Evolutionary conservation across 2,888 invertebrate species (phyloP).

Genomic region (Mimachlamys varia): DNA sequence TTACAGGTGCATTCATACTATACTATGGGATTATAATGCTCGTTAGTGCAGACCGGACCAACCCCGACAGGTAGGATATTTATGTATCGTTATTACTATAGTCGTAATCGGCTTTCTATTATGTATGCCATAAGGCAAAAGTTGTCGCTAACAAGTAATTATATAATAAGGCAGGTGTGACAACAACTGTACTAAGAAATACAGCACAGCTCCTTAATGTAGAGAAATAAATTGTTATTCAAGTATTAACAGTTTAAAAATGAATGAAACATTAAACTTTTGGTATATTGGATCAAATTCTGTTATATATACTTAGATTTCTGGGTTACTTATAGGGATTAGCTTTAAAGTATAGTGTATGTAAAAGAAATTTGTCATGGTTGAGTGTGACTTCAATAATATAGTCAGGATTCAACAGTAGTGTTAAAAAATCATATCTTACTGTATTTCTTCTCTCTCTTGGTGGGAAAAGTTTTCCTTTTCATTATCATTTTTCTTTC

Average conservation of each 20-base stretch:
- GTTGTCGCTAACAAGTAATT: neutral
- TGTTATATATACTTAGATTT: no score
- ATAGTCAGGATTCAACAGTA: neutral
- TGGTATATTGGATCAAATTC: no score
- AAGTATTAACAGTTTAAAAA: no score
- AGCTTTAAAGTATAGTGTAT: neutral
- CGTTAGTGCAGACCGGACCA: neutral
- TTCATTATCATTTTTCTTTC: neutral
- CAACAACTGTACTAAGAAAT: neutral
- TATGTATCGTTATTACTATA: neutral
- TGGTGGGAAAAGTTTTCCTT: no score
- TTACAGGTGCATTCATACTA: neutral
- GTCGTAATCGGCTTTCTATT: neutral
- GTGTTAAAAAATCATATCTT: neutral
- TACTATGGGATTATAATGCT: neutral
- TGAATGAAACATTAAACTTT: no score
- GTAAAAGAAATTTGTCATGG: neutral
- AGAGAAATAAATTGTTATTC: no score
- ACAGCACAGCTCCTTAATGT: no score
- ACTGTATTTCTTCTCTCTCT: neutral
- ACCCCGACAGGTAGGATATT: neutral
- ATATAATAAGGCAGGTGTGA: neutral
- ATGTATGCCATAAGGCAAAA: neutral
- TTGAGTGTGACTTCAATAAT: neutral
- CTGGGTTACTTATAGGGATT: no score